Evolutionary conservation across 2,113 vertebrate genomes (phyloP).

Genomic region (Ornithorhynchus anatinus): DNA sequence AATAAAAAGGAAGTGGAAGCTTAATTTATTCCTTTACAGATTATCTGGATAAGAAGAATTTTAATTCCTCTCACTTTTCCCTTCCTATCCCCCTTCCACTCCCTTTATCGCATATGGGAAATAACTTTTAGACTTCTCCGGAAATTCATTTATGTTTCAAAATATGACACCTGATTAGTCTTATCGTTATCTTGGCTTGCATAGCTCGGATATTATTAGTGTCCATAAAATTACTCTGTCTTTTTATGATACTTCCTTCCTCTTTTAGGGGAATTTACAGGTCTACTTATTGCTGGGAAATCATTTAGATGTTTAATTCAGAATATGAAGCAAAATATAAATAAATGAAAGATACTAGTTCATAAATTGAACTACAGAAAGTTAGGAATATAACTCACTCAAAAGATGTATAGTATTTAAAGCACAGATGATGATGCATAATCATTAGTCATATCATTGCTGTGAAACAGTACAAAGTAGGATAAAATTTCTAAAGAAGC

Average conservation of each 20-base stretch:
- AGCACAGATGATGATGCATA: neutral
- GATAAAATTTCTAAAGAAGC: neutral
- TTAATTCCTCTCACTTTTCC: neutral
- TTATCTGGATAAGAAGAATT: neutral
- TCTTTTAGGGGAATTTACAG: neutral
- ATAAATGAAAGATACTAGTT: neutral
- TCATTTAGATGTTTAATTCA: neutral
- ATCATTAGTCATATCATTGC: neutral
- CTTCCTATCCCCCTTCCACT: neutral
- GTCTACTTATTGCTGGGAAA: constrained; percentile 17
- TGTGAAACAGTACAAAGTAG: neutral
- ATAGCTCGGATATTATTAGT: constrained; percentile 24
- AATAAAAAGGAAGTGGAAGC: neutral
- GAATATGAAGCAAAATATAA: neutral
- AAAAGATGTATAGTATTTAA: neutral
- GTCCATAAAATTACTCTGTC: constrained; percentile 13
- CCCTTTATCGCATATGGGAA: neutral
- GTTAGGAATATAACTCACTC: neutral
- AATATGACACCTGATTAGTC: constrained; percentile 5
- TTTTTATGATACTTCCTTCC: constrained; percentile 27
- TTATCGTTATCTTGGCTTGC: constrained; percentile 2
- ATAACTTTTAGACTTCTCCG: neutral
- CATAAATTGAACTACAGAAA: neutral
- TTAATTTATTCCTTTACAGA: neutral
- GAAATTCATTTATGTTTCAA: constrained; percentile 11